Evolutionary conservation across 2,888 invertebrate genomes (phyloP), one percentile per base, ranked within the genome.

Genomic region (Rotaria sp.): DNA sequence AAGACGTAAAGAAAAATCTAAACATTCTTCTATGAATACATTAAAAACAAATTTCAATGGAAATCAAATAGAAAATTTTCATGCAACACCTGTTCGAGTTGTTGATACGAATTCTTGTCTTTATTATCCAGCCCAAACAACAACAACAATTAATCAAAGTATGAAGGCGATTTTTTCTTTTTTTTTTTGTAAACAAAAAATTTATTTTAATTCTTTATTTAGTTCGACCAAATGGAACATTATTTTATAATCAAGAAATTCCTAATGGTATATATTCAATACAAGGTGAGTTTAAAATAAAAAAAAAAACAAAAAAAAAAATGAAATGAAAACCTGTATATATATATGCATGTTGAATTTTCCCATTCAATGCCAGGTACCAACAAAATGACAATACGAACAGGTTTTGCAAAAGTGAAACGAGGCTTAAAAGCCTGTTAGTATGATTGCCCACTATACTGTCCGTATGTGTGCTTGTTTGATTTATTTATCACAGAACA

Each of bases 361-460:
- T 67, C 26, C 67, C 35, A 35, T 67, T 35, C 18, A 5, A 67
- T 67, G 18, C 38, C 67, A 67, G 67, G 67, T 67, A 35, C 67
- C 35, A 67, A 35, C 67, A 67, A 67, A 67, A 67, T 67, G 67
- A 35, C 45, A 26, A 80, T 80, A 41, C 26, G 45, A 80, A 80
- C 80, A 80, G 80, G 80, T 80, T 80, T 80, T 45, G 80, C 80
- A 41, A 41, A 18, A 45, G 80, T 80, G 10, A 80, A 80, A 80
- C 80, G 80, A 45, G 80, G 80, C 80, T 45, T 80, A n/a, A 80
- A 41, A 80, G 41, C 80, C 80, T 45, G 80, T 35, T 67, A 67
- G 67, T 67, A 35, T 67, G 35, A 67, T 35, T 30, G 15, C 38
- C 35, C 67, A 67, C 35, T 18, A 13, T 67, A 4, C 21, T 38